A percentile compares a stretch with the other conserved stretches of the same genome.
Conservation (phyloP, 2,113 vertebrate species). For the Oncorhynchus tshawytscha region DNA sequence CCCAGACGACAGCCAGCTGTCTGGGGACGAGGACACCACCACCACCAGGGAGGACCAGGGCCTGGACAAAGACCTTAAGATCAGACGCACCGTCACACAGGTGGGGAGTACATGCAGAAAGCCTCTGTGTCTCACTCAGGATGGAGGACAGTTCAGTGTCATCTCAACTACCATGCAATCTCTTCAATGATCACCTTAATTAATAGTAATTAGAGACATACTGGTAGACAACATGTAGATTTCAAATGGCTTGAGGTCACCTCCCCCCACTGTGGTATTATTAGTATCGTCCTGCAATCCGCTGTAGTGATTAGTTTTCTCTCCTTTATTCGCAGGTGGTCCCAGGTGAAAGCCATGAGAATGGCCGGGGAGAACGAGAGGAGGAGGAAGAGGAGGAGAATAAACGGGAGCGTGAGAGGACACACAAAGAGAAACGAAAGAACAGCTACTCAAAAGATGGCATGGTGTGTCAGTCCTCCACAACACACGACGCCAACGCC, state of each 20-base stretch:
- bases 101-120: slow-evolving; percentile 43
- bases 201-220: too few species aligned
- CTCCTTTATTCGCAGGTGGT: slow-evolving; percentile 70
- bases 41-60: slow-evolving; percentile 66
- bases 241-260: too few species aligned
- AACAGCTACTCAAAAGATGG: slow-evolving; percentile 67
- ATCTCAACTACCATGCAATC: too few species aligned
- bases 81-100: slow-evolving; percentile 90
- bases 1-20: slow-evolving; percentile 84
- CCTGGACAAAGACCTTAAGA: slow-evolving; percentile 85
- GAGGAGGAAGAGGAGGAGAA: slow-evolving; percentile 66
- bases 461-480: slow-evolving; percentile 66
- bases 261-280: too few species aligned
- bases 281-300: neutral
- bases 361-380: slow-evolving; percentile 78
- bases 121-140: too few species aligned
- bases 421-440: slow-evolving; percentile 58
- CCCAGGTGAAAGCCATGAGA: slow-evolving; percentile 80
- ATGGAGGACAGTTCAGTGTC: too few species aligned
- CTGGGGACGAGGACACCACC: slow-evolving; percentile 79
- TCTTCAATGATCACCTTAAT: too few species aligned
- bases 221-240: too few species aligned
- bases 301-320: too few species aligned
- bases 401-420: slow-evolving; percentile 61
- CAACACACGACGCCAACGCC: slow-evolving; percentile 69